phyloP scores from a whole-genome alignment of 1,140 invertebrate species.

The Macrostomum lignano region DNA sequence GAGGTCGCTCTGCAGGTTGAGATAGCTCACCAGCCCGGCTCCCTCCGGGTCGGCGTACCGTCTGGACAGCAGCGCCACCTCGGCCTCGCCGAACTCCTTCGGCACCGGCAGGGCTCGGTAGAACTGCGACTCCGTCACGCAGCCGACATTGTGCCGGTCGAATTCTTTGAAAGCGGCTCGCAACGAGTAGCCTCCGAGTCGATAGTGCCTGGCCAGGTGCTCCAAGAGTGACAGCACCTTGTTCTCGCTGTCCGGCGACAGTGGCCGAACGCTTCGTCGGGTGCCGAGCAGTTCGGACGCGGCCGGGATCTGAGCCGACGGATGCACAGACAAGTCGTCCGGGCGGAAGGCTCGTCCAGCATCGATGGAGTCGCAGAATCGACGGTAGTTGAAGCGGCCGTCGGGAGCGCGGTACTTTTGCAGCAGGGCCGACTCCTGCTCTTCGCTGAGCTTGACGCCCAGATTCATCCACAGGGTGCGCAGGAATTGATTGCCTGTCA shows the following conservation, averaged over 20 bases:
- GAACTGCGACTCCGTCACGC: conserved; percentile 26
- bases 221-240: conserved; percentile 12
- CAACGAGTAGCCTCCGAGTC: conserved; percentile 19
- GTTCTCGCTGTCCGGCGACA: conserved; percentile 13
- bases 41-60: conserved; percentile 19
- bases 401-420: conserved; percentile 20
- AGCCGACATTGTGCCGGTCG: conserved; percentile 23
- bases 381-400: conserved; percentile 17
- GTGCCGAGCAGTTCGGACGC: too few relatives aligned
- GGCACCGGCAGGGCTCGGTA: conserved; percentile 22
- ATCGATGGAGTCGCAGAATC: conserved; percentile 13
- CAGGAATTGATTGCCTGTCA: conserved; percentile 23
- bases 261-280: conserved; percentile 14
- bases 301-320: not conserved
- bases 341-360: not conserved
- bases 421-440: conserved; percentile 14
- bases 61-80: conserved; percentile 16
- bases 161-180: conserved; percentile 22
- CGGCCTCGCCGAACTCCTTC: conserved; percentile 16
- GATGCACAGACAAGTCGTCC: not conserved
- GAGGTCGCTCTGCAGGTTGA: conserved; percentile 24
- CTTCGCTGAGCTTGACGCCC: conserved; percentile 13
- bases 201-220: conserved; percentile 16
- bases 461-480: conserved; percentile 20
- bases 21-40: conserved; percentile 20